These are phyloP conservation scores for Pollenia labialis DNA, from an alignment of 2,888 invertebrate genomes.

Conservation along the genomic window DNA sequence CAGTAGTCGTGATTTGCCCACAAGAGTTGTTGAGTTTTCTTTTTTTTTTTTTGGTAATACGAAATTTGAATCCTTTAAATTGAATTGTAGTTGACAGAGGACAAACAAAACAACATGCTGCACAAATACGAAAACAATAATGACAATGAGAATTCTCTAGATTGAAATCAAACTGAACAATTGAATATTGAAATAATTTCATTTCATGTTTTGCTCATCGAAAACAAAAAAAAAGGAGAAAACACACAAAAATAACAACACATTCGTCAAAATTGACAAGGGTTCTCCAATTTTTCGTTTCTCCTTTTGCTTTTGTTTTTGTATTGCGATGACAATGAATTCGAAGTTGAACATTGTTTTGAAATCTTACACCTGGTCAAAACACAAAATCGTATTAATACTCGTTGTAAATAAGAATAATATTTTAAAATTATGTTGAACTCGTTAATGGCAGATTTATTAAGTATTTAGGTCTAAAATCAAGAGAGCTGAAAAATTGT, in stretches of 20 bases:
- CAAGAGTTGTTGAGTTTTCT: conserved; percentile 51
- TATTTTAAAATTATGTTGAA: conserved; percentile 14
- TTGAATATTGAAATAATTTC: conserved; percentile 62
- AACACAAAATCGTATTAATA: conserved; percentile 58
- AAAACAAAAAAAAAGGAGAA: not conserved
- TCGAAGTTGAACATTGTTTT: conserved; percentile 49
- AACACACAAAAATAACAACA: conserved; percentile 53
- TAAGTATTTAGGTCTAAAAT: too few relatives aligned
- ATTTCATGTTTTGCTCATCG: conserved; percentile 31
- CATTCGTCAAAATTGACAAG: conserved; percentile 67
- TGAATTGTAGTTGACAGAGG: conserved; percentile 67
- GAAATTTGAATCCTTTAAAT: conserved; percentile 70
- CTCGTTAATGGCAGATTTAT: not conserved
- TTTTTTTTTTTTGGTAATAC: conserved; percentile 21
- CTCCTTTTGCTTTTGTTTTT: conserved; percentile 14
- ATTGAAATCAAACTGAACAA: conserved; percentile 55
- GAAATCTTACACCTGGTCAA: conserved; percentile 73
- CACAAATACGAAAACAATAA: conserved; percentile 37
- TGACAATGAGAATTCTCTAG: conserved; percentile 42
- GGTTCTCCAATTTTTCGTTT: conserved; percentile 35
- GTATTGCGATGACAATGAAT: conserved; percentile 41
- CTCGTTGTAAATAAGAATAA: conserved; percentile 19
- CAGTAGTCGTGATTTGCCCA: conserved; percentile 60
- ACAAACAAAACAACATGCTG: conserved; percentile 56
- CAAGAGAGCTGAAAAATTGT: too few relatives aligned